phyloP scores from a whole-genome alignment of 2,113 vertebrate genomes.

The Vulpes ferrilata region DNA sequence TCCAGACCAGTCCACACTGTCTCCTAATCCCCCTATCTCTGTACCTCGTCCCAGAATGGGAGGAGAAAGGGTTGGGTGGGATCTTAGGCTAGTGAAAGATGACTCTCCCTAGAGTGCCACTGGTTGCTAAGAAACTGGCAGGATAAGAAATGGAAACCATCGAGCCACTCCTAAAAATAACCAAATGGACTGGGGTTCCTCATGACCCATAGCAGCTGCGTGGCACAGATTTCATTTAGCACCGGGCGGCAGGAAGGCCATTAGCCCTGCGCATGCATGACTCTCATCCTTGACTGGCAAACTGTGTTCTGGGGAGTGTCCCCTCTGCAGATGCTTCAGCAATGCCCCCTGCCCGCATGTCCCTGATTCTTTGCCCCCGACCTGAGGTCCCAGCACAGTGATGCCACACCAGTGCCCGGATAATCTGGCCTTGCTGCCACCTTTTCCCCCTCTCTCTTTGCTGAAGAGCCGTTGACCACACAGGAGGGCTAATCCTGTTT shows the following conservation, averaged over 20 bases:
- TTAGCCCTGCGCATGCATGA: neutral
- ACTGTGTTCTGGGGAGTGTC: neutral
- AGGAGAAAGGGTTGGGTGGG: slow-evolving; percentile 33
- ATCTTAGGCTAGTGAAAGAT: slow-evolving; percentile 69
- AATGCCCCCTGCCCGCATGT: neutral
- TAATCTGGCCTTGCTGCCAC: neutral
- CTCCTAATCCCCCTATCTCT: neutral
- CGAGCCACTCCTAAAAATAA: slow-evolving; percentile 83
- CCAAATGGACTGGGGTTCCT: slow-evolving; percentile 62
- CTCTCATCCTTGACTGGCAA: neutral
- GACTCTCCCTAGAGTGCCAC: slow-evolving; percentile 51
- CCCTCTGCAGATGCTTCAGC: neutral
- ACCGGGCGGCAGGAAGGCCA: neutral
- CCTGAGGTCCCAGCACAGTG: neutral
- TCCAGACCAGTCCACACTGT: accelerated
- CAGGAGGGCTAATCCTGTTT: neutral
- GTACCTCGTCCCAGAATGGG: neutral
- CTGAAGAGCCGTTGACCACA: neutral
- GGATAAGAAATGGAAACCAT: slow-evolving; percentile 77
- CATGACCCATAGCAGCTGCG: slow-evolving; percentile 8
- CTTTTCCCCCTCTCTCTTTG: neutral
- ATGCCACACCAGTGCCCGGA: accelerated
- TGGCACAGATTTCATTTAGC: slow-evolving; percentile 32
- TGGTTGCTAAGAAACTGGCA: slow-evolving; percentile 85
- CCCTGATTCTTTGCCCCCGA: neutral